Evolutionary conservation across 2,797 vertebrate species (phyloP).

Genomic region (Anabas testudineus): DNA sequence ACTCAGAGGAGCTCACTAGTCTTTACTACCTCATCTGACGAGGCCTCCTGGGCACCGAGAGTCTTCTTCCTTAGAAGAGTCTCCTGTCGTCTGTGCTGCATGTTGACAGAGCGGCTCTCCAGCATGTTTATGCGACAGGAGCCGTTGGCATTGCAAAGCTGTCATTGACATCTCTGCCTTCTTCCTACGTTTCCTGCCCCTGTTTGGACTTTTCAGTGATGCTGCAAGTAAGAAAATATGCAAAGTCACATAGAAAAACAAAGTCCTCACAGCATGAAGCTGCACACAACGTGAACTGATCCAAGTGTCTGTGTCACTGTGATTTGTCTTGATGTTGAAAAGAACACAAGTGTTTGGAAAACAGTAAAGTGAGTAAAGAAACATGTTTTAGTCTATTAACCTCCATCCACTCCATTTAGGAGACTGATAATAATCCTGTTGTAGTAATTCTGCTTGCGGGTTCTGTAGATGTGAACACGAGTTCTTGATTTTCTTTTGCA

Average conservation of each 20-base stretch:
- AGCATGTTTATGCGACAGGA: constrained; percentile 67
- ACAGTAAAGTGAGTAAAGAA: constrained; percentile 8
- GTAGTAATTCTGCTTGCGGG: neutral
- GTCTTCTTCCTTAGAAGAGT: constrained; percentile 47
- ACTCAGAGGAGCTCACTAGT: constrained; percentile 18
- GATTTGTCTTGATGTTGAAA: constrained; percentile 35
- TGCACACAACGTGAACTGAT: constrained; percentile 36
- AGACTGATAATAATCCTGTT: constrained; percentile 1
- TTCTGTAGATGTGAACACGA: neutral
- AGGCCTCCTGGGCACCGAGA: constrained; percentile 41
- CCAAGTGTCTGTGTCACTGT: constrained; percentile 18
- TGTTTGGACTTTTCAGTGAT: constrained; percentile 51
- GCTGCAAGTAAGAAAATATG: constrained; percentile 13
- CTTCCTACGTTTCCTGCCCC: constrained; percentile 26
- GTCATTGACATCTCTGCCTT: constrained; percentile 47
- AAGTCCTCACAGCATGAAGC: constrained; percentile 26
- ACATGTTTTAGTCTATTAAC: neutral
- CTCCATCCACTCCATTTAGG: neutral
- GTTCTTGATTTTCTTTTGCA: neutral
- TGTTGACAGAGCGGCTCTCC: constrained; percentile 40
- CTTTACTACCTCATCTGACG: neutral
- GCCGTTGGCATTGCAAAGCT: constrained; percentile 52
- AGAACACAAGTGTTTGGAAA: constrained; percentile 14
- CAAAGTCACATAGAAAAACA: constrained; percentile 44
- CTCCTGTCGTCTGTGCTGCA: constrained; percentile 32